Evolutionary conservation across 2,797 vertebrate species (phyloP), one percentile per base, ranked within the genome.

Genomic region (Schizopygopsis pylzovi): DNA sequence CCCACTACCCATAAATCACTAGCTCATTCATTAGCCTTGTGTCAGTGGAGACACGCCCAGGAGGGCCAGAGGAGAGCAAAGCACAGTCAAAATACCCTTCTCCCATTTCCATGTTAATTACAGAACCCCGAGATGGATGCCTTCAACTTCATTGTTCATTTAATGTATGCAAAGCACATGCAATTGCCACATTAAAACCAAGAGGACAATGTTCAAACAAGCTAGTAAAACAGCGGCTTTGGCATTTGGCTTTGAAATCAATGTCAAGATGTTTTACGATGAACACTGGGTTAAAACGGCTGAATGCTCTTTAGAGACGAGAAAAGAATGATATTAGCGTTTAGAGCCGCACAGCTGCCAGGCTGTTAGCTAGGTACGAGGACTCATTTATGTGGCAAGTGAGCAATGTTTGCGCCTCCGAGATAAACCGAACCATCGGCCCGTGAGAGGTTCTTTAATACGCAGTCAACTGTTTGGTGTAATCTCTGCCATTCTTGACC

Each of bases 71-170:
- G 88, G 88, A 86, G 90, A 88, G 79, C 83, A 83, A 77, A 86
- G 86, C 79, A 85, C 75, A 90, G 92, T 87, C 87, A 89, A 92
- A 93, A 94, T 90, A 92, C 89, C 91, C 91, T 87, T 90, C 90
- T 88, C 91, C 92, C 95, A 95, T 95, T 95, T 95, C 94, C 94
- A 94, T 95, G 94, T 95, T 95, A 93, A 95, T 95, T 93, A 92
- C 90, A 78, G 92, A 90, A 90, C 73, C 47, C 12, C 6, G 6
- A 94, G 94, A 95, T 94, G 92, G 94, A 95, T 95, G 94, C 87
- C 76, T 89, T 91, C 89, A 92, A 92, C 90, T 93, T 90, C 90
- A 90, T 89, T 91, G 91, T 88, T 88, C 82, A 79, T 88, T 89
- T 87, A 91, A 90, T 91, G 88, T 91, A 93, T 90, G 88, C 87